Conservation (phyloP, 2,888 invertebrate species). For the Drosophila robusta region DNA sequence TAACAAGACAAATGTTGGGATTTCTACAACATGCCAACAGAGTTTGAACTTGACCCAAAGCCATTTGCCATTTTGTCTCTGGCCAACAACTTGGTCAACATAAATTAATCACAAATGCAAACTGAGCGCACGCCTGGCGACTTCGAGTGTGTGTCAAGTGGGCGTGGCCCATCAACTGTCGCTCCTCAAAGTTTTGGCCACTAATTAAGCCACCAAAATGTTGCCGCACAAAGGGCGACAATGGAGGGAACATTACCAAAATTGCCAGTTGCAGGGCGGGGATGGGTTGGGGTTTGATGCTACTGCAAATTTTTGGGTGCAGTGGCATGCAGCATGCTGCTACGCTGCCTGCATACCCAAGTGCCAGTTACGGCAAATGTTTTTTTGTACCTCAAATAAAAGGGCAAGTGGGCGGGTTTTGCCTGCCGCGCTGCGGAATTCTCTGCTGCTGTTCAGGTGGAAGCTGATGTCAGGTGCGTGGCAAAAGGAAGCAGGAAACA, state of each 20-base stretch:
- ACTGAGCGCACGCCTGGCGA: constrained; percentile 24
- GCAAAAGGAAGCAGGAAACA: neutral
- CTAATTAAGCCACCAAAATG: constrained; percentile 43
- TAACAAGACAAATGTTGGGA: constrained; percentile 57
- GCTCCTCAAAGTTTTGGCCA: constrained; percentile 21
- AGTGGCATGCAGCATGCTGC: constrained; percentile 27
- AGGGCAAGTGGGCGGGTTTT: neutral
- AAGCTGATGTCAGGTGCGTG: constrained; percentile 2
- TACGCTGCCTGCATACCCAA: constrained; percentile 35
- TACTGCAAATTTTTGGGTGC: constrained; percentile 1
- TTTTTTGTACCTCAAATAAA: neutral
- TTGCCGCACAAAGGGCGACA: constrained; percentile 13
- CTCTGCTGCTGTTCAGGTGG: neutral
- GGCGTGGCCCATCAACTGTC: constrained; percentile 9
- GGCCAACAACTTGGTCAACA: constrained; percentile 19
- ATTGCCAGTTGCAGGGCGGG: constrained; percentile 13
- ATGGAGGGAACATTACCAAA: constrained; percentile 1
- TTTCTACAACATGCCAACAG: constrained; percentile 35
- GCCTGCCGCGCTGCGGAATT: constrained; percentile 1
- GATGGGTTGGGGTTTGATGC: too few relatives aligned
- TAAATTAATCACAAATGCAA: constrained; percentile 66
- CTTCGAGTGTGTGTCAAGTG: neutral
- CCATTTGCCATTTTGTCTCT: constrained; percentile 44
- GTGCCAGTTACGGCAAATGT: constrained; percentile 30
- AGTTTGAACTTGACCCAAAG: constrained; percentile 29